Percentiles rank a stretch among this genome's conserved stretches.
Evolutionary conservation across 1,140 invertebrate genomes (phyloP).

Genomic region (Palaemon carinicauda): DNA sequence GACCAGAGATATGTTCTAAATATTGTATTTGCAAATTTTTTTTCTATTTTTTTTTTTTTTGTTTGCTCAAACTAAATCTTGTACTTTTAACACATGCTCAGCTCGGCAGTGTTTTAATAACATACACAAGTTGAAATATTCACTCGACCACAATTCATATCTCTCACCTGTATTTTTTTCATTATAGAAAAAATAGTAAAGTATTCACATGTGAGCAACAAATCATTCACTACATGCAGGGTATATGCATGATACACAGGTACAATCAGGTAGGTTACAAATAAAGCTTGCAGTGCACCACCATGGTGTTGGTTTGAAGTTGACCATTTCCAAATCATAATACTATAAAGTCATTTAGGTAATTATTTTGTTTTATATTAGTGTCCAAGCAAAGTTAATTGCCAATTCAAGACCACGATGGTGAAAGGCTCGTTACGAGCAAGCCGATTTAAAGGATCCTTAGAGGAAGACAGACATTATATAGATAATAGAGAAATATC

Average conservation of each 20-base stretch:
- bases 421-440: background rate
- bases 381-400: no score
- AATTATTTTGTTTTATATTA: background rate
- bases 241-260: conserved; percentile 53
- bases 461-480: background rate
- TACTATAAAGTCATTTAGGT: background rate
- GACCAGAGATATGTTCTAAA: conserved; percentile 14
- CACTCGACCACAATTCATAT: conserved; percentile 29
- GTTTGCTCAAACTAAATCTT: conserved; percentile 48
- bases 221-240: conserved; percentile 49
- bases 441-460: background rate
- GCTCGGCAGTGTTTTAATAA: conserved; percentile 36
- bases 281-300: conserved; percentile 35
- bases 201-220: conserved; percentile 55
- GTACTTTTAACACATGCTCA: conserved; percentile 53
- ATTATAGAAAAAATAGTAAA: conserved; percentile 46
- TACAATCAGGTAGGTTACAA: conserved; percentile 37
- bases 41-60: conserved; percentile 30
- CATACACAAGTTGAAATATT: conserved; percentile 15
- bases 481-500: background rate
- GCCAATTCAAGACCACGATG: no score
- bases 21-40: conserved; percentile 8
- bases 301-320: background rate
- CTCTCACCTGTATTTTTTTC: conserved; percentile 19
- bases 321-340: background rate